These are phyloP conservation scores for Halcyon smyrnensis DNA, from an alignment of 2,797 vertebrate species.

Conservation along the genomic window DNA sequence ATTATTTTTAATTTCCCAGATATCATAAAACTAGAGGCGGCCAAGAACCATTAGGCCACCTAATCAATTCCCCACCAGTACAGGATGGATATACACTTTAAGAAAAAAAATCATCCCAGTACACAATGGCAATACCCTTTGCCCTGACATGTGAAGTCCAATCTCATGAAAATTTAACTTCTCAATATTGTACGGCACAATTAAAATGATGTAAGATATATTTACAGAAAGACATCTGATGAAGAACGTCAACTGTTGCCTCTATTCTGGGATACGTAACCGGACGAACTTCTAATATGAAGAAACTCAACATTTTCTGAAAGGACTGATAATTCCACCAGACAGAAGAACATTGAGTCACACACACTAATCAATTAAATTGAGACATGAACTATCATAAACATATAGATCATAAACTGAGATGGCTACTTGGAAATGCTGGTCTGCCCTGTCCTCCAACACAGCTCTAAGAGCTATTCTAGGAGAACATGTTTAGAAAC, in stretches of 20 bases:
- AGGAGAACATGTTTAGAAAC: background rate
- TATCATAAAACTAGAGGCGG: background rate
- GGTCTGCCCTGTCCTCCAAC: background rate
- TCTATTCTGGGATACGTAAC: background rate
- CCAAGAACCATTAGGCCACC: background rate
- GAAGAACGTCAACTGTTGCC: background rate
- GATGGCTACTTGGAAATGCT: background rate
- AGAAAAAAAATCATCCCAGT: background rate
- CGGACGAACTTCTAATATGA: background rate
- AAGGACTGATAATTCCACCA: background rate
- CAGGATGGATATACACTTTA: background rate
- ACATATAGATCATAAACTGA: background rate
- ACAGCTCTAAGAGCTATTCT: background rate
- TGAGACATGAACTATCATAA: background rate
- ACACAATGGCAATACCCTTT: background rate
- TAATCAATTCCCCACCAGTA: background rate
- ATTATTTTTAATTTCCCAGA: constrained; percentile 18
- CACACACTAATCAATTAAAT: background rate
- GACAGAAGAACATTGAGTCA: background rate
- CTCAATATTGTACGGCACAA: background rate
- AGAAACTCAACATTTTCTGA: background rate
- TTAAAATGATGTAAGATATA: background rate
- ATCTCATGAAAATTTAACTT: background rate
- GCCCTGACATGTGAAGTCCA: background rate
- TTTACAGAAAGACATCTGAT: background rate